Percentiles rank a stretch among this genome's conserved stretches.
These are phyloP conservation scores for Drosophila kanapiae DNA, from an alignment of 1,140 invertebrate species.

Conservation along the genomic window DNA sequence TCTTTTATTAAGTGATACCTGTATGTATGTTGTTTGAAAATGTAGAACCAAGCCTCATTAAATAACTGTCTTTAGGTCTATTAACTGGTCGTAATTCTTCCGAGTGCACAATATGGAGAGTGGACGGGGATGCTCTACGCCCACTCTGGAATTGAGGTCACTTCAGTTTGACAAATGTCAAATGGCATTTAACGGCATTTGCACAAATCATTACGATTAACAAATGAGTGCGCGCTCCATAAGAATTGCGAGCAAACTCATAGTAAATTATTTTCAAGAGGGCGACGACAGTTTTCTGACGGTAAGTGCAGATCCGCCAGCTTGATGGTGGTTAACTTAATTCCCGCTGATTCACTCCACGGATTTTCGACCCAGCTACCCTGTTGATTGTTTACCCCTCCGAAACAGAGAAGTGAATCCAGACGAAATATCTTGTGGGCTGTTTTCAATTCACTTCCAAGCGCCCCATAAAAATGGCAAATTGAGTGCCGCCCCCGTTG, in stretches of 20 bases:
- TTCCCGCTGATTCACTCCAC: conserved; percentile 39
- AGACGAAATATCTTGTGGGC: conserved; percentile 42
- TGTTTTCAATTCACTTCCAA: conserved; percentile 71
- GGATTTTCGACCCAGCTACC: neutral
- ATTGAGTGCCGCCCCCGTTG: conserved; percentile 81
- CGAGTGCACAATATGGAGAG: neutral
- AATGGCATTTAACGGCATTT: conserved; percentile 76
- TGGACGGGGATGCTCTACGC: neutral
- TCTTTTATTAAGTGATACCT: no score
- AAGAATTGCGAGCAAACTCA: conserved; percentile 7
- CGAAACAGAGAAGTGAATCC: conserved; percentile 14
- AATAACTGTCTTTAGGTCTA: neutral
- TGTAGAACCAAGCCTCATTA: neutral
- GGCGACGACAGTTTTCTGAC: conserved; percentile 18
- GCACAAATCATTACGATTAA: conserved; percentile 83
- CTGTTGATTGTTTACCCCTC: conserved; percentile 37
- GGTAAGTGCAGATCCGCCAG: conserved; percentile 38
- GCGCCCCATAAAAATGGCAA: conserved; percentile 82
- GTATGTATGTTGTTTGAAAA: no score
- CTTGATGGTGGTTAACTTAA: conserved; percentile 60
- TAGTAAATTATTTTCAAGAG: conserved; percentile 23
- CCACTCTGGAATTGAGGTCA: conserved; percentile 39
- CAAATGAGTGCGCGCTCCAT: conserved; percentile 54
- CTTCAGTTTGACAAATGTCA: conserved; percentile 66
- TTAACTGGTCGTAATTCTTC: neutral